A percentile compares a stretch with the other conserved stretches of the same genome.
Conservation (phyloP, 2,888 invertebrate genomes). For the Halocaridina rubra region DNA sequence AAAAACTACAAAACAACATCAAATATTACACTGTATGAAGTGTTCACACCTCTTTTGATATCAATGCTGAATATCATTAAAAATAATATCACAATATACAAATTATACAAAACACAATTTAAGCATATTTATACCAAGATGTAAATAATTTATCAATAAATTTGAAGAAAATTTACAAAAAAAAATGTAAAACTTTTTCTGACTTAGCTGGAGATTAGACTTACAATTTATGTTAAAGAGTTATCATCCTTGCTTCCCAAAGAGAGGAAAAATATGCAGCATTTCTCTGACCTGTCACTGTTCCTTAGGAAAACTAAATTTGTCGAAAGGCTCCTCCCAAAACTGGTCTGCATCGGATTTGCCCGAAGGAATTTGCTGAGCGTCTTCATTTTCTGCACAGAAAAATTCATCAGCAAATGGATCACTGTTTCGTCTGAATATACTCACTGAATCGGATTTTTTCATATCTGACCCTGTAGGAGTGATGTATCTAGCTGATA, state of each 20-base stretch:
- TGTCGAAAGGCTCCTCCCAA: constrained; percentile 59
- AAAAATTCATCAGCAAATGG: constrained; percentile 65
- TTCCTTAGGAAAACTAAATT: constrained; percentile 47
- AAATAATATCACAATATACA: neutral
- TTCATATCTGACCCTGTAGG: constrained; percentile 37
- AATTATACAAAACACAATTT: neutral
- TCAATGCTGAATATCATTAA: neutral
- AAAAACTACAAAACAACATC: no score
- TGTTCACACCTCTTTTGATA: neutral
- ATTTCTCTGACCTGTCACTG: constrained; percentile 22
- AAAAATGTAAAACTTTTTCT: neutral
- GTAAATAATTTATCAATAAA: neutral
- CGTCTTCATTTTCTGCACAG: constrained; percentile 15
- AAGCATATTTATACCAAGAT: neutral
- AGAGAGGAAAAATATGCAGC: no score
- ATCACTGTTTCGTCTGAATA: constrained; percentile 63
- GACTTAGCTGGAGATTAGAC: neutral
- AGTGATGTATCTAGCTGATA: constrained; percentile 48
- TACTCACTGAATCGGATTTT: constrained; percentile 62
- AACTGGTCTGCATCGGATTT: constrained; percentile 41
- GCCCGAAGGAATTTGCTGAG: neutral
- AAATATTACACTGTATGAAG: no score
- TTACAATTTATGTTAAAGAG: no score
- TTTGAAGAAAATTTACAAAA: neutral
- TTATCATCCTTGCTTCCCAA: no score